Percentiles rank a stretch among this genome's conserved stretches.
These are phyloP conservation scores for Heliangelus exortis DNA, from an alignment of 2,797 vertebrate species.

Conservation along the genomic window DNA sequence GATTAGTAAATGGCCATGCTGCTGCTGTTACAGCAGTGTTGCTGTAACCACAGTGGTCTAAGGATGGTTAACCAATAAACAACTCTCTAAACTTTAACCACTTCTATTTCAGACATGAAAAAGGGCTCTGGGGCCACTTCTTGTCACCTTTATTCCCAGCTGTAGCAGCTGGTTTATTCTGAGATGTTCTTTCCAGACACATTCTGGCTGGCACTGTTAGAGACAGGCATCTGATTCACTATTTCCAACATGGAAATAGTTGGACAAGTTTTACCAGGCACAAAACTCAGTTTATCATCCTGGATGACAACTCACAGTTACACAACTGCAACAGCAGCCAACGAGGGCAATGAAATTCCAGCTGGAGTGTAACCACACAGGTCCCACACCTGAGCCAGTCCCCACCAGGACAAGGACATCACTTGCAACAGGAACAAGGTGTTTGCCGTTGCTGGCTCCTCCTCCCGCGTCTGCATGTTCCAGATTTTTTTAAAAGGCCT, in stretches of 20 bases:
- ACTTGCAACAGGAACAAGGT: not conserved
- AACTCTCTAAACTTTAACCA: not conserved
- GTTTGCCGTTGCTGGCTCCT: not conserved
- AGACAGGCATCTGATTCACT: not conserved
- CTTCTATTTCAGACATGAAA: not conserved
- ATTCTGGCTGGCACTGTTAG: not conserved
- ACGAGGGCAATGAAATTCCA: rapidly evolving
- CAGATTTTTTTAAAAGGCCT: not conserved
- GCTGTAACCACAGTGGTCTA: not conserved
- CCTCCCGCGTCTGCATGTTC: not conserved
- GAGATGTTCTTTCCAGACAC: not conserved
- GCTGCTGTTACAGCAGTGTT: not conserved
- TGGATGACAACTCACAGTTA: not conserved
- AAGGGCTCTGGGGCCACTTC: not conserved
- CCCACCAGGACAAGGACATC: not conserved
- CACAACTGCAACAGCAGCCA: not conserved
- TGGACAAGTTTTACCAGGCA: not conserved
- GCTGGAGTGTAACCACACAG: not conserved
- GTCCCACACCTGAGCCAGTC: not conserved
- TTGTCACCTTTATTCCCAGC: not conserved
- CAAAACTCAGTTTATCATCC: not conserved
- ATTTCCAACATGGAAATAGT: not conserved
- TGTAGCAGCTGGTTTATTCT: not conserved
- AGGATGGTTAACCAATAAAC: not conserved
- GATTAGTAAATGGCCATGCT: not conserved